phyloP scores from a whole-genome alignment of 2,888 invertebrate species.

The Antitype chi region DNA sequence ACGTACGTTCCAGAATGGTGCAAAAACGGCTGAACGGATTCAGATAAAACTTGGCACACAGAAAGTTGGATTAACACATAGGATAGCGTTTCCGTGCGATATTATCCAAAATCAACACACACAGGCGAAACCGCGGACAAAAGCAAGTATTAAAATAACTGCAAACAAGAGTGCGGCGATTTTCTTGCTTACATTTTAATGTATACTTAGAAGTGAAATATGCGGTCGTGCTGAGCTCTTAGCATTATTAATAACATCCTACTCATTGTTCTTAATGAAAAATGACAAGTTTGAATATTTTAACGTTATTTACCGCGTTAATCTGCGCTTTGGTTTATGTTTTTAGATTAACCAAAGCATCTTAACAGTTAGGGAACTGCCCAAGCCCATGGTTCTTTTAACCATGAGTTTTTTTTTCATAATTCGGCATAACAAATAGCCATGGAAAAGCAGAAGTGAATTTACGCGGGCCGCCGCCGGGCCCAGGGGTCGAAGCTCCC shows the following conservation, averaged over 20 bases:
- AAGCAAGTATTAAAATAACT: conserved; percentile 76
- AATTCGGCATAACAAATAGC: neutral
- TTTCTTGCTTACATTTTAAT: conserved; percentile 84
- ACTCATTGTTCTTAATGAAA: conserved; percentile 71
- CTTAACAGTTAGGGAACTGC: no score
- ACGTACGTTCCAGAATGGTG: no score
- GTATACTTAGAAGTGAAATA: conserved; percentile 82
- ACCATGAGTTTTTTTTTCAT: neutral
- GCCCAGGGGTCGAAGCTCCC: no score
- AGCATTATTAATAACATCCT: conserved; percentile 74
- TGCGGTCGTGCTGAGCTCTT: conserved; percentile 74
- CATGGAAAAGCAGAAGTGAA: neutral
- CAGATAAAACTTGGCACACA: no score
- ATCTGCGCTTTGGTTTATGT: conserved; percentile 21
- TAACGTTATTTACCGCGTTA: conserved; percentile 13
- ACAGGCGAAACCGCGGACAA: no score
- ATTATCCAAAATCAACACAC: no score
- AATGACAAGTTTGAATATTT: conserved; percentile 59
- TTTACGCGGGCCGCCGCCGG: no score
- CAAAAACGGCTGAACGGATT: no score
- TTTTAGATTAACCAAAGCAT: neutral
- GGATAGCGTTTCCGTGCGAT: no score
- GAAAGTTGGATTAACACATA: no score
- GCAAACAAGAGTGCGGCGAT: conserved; percentile 75
- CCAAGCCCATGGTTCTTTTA: neutral